These are phyloP conservation scores for Scopus umbretta DNA, from an alignment of 2,113 vertebrate genomes.

Conservation along the genomic window DNA sequence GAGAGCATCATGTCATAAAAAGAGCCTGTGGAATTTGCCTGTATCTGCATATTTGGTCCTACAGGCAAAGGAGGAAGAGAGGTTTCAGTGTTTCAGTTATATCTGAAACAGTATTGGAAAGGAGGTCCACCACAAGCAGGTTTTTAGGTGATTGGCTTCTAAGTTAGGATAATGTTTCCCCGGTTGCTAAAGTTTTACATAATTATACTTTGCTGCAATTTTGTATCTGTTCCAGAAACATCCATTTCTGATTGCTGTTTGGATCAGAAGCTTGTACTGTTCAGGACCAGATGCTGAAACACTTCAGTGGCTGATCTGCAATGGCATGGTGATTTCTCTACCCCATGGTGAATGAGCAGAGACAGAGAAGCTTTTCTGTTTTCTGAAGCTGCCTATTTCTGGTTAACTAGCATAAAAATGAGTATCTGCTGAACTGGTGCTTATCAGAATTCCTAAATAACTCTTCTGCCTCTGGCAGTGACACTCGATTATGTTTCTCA, in stretches of 20 bases:
- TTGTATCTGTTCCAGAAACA: neutral
- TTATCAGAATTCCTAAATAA: constrained; percentile 42
- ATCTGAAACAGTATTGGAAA: neutral
- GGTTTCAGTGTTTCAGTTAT: neutral
- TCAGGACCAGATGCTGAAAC: neutral
- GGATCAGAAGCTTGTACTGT: neutral
- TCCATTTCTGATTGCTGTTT: neutral
- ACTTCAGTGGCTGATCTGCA: neutral
- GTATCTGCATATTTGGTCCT: neutral
- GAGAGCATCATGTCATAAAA: neutral
- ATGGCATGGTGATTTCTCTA: neutral
- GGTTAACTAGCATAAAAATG: constrained; percentile 12
- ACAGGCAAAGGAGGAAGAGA: neutral
- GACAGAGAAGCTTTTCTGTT: neutral
- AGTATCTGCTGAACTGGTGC: neutral
- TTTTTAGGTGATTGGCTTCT: neutral
- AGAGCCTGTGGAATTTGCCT: neutral
- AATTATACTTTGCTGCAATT: neutral
- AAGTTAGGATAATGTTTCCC: neutral
- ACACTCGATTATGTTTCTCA: constrained; percentile 35
- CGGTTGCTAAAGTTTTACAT: neutral
- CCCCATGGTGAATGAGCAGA: neutral
- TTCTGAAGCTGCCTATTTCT: neutral
- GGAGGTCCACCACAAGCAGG: neutral
- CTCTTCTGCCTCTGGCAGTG: constrained; percentile 17